Percentiles rank a stretch among this genome's conserved stretches.
phyloP scores from a whole-genome alignment of 1,140 invertebrate genomes.

The Rhagoletis zephyria region DNA sequence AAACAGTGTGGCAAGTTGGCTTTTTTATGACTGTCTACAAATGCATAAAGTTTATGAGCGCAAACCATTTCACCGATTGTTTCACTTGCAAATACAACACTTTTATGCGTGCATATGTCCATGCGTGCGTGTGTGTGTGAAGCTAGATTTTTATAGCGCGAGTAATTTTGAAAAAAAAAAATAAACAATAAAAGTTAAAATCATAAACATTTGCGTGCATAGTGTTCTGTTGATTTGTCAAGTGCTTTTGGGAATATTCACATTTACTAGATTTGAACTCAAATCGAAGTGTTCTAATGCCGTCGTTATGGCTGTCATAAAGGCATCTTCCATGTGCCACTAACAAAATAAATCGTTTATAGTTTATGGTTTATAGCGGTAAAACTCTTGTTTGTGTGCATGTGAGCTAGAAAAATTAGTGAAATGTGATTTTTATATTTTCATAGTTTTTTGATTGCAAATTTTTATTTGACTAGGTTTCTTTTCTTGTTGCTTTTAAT shows the following conservation, averaged over 20 bases:
- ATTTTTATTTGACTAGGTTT: constrained; percentile 20
- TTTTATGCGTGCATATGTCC: neutral
- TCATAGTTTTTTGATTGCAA: constrained; percentile 34
- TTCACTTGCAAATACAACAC: constrained; percentile 30
- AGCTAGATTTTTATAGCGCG: neutral
- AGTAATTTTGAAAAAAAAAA: neutral
- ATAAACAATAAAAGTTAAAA: neutral
- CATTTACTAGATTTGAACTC: neutral
- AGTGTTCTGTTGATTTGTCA: constrained; percentile 38
- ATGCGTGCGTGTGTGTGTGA: neutral
- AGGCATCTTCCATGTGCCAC: neutral
- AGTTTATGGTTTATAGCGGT: constrained; percentile 12
- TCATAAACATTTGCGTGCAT: constrained; percentile 17
- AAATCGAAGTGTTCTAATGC: neutral
- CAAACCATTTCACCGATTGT: constrained; percentile 46
- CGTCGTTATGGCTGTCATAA: neutral
- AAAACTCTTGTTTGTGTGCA: neutral
- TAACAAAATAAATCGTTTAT: constrained; percentile 27
- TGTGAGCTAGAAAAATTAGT: constrained; percentile 47
- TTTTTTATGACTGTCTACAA: constrained; percentile 28
- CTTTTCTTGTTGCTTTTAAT: neutral
- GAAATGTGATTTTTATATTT: constrained; percentile 46
- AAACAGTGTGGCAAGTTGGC: neutral
- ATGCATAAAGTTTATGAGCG: constrained; percentile 49
- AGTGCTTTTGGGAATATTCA: neutral